phyloP scores from a whole-genome alignment of 2,797 vertebrate genomes.

The Heterohyrax brucei region DNA sequence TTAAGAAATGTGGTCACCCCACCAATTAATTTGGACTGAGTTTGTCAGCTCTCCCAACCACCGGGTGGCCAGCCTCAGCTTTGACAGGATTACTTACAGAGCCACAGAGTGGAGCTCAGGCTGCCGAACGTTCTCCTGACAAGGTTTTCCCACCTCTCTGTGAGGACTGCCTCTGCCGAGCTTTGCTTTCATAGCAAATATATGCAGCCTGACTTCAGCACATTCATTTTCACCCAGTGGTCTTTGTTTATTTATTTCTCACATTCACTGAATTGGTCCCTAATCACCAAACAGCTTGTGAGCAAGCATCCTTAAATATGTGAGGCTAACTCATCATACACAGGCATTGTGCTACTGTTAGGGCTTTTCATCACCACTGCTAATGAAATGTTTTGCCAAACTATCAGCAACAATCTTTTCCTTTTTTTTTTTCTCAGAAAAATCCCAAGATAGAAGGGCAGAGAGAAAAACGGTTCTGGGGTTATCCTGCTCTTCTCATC shows the following conservation, averaged over 20 bases:
- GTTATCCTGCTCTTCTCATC: not conserved
- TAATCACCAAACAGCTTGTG: slow-evolving; percentile 89
- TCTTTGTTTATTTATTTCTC: slow-evolving; percentile 59
- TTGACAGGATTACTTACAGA: not conserved
- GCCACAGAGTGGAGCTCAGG: not conserved
- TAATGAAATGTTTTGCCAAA: slow-evolving; percentile 90
- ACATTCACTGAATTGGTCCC: slow-evolving; percentile 83
- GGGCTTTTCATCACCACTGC: slow-evolving; percentile 88
- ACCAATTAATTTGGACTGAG: slow-evolving; percentile 49
- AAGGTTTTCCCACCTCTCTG: slow-evolving; percentile 41
- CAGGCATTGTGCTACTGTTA: slow-evolving; percentile 85
- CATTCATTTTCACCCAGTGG: slow-evolving; percentile 67
- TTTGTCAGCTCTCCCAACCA: slow-evolving; percentile 3
- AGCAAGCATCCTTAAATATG: slow-evolving; percentile 89
- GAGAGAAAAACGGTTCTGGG: slow-evolving; percentile 66
- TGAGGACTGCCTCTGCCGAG: not conserved
- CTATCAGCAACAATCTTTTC: slow-evolving; percentile 79
- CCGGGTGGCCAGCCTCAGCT: not conserved
- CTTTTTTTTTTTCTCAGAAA: slow-evolving; percentile 79
- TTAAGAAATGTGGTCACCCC: slow-evolving; percentile 33
- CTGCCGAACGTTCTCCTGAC: not conserved
- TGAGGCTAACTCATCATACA: slow-evolving; percentile 86
- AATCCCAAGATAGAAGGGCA: slow-evolving; percentile 69
- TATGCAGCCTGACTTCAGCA: slow-evolving; percentile 72
- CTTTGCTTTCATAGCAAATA: slow-evolving; percentile 67